phyloP scores from a whole-genome alignment of 2,888 invertebrate genomes.

The Ophioninae sp. region DNA sequence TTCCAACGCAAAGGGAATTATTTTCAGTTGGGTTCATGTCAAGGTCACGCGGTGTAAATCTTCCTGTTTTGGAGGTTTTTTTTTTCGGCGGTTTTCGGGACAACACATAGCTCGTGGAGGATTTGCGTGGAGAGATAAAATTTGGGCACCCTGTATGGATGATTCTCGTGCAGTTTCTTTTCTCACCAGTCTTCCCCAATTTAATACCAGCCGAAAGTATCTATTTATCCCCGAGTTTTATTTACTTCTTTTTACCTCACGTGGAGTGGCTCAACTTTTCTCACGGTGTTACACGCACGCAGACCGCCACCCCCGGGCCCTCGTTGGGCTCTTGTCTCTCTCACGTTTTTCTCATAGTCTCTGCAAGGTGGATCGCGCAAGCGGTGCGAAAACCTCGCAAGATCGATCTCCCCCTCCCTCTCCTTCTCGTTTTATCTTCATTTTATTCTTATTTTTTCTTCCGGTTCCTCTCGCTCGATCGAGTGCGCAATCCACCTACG shows the following conservation, averaged over 20 bases:
- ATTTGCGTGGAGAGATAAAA: background rate
- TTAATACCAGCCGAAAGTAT: constrained; percentile 40
- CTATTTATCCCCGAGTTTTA: constrained; percentile 45
- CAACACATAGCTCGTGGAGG: background rate
- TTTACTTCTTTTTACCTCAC: constrained; percentile 3
- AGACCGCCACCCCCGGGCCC: constrained; percentile 50
- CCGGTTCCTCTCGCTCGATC: constrained; percentile 23
- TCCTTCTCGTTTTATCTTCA: background rate
- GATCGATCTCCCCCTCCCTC: constrained; percentile 27
- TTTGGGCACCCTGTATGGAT: background rate
- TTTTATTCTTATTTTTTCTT: constrained; percentile 19
- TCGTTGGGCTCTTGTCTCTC: constrained; percentile 22
- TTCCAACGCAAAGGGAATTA: too few species aligned
- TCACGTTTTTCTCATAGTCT: constrained; percentile 40
- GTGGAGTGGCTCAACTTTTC: constrained; percentile 33
- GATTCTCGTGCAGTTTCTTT: background rate
- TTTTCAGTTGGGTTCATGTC: too few species aligned
- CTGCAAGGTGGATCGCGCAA: background rate
- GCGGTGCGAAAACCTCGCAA: constrained; percentile 44
- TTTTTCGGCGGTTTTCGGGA: background rate
- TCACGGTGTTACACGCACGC: constrained; percentile 48
- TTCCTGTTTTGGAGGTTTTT: too few species aligned
- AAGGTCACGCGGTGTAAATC: too few species aligned
- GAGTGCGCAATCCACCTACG: background rate
- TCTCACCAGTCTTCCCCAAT: constrained; percentile 34